These are phyloP conservation scores for Holocentrus rufus DNA, from an alignment of 2,797 vertebrate species.

Conservation along the genomic window DNA sequence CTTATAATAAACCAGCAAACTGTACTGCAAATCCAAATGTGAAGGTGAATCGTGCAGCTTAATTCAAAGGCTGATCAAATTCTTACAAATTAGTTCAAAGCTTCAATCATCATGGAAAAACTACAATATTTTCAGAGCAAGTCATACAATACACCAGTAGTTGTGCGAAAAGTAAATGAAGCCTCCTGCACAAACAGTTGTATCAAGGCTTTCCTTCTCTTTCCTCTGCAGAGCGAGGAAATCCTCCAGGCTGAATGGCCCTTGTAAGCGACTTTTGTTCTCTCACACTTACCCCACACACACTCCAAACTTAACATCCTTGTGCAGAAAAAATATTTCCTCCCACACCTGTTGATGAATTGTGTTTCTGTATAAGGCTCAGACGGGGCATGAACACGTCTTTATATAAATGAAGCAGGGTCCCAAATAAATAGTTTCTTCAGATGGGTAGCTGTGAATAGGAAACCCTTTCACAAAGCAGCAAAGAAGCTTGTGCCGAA, in stretches of 20 bases:
- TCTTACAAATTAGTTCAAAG: not conserved
- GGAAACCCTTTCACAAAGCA: conserved; percentile 57
- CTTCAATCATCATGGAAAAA: not conserved
- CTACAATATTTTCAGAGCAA: not conserved
- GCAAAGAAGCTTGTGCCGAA: conserved; percentile 56
- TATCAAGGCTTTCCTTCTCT: conserved; percentile 56
- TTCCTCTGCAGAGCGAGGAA: conserved; percentile 58
- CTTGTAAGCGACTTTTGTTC: conserved; percentile 73
- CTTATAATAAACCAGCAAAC: conserved; percentile 1
- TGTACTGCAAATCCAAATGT: not conserved
- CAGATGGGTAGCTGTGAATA: conserved; percentile 60
- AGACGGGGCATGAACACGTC: conserved; percentile 52
- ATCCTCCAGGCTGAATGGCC: conserved; percentile 71
- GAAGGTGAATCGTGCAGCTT: not conserved
- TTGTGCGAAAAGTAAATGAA: conserved; percentile 31
- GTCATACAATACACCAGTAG: conserved; percentile 45
- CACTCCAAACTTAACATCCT: conserved; percentile 71
- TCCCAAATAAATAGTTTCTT: conserved; percentile 59
- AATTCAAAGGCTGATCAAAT: not conserved
- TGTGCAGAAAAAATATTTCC: conserved; percentile 56
- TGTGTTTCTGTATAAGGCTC: conserved; percentile 62
- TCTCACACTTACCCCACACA: conserved; percentile 65
- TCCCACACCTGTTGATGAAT: conserved; percentile 79
- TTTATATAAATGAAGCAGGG: conserved; percentile 53
- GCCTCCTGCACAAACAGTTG: conserved; percentile 44